Evolutionary conservation across 2,797 vertebrate genomes (phyloP).

Genomic region (Poeciliopsis turneri): DNA sequence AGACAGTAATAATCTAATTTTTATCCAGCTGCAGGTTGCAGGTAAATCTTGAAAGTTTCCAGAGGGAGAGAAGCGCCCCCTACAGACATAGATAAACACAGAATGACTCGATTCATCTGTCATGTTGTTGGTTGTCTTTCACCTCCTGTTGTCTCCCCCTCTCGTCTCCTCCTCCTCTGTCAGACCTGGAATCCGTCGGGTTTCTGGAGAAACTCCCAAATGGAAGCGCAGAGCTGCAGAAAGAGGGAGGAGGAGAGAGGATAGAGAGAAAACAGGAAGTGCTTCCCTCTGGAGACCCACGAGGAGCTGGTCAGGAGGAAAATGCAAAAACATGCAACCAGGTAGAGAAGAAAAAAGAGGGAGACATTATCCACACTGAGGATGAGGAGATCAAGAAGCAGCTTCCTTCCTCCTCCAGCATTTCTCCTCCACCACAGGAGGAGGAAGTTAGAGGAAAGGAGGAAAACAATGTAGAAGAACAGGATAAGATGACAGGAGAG

Average conservation of each 20-base stretch:
- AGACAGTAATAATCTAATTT: no score
- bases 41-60: background rate
- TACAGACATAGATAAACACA: background rate
- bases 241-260: conserved; percentile 5
- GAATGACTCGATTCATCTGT: background rate
- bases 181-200: background rate
- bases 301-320: background rate
- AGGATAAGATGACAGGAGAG: no score
- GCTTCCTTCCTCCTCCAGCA: background rate
- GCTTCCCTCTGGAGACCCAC: background rate
- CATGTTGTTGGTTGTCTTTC: conserved; percentile 9
- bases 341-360: background rate
- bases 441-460: background rate
- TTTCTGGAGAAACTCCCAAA: background rate
- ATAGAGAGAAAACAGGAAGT: background rate
- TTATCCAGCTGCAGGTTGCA: no score
- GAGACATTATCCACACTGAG: background rate
- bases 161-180: conserved; percentile 10
- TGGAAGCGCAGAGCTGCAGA: background rate
- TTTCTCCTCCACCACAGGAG: background rate
- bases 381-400: conserved; percentile 1
- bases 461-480: no score
- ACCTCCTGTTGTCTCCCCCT: conserved; percentile 4
- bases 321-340: background rate
- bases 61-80: background rate